Percentiles rank a stretch among this genome's conserved stretches.
These are phyloP conservation scores for Oxygymnocypris stewartii DNA, from an alignment of 2,113 vertebrate genomes.

Conservation along the genomic window DNA sequence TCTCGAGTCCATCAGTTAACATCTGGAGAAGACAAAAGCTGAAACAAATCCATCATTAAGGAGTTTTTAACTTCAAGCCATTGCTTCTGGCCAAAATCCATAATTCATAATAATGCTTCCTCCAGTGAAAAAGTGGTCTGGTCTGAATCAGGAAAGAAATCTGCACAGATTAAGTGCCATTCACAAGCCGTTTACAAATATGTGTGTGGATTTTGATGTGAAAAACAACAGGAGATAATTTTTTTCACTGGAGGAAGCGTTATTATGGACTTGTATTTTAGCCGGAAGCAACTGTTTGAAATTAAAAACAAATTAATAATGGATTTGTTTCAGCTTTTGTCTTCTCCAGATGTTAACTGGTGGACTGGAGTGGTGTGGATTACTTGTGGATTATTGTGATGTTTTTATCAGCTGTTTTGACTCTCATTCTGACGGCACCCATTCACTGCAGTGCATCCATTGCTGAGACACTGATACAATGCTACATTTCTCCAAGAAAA, in stretches of 20 bases:
- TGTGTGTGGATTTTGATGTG: not conserved
- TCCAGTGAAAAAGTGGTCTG: not conserved
- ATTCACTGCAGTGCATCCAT: too few relatives aligned
- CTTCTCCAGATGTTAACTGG: not conserved
- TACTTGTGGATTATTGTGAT: not conserved
- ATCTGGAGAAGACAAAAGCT: not conserved
- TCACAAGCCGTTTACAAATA: too few relatives aligned
- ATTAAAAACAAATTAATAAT: too few relatives aligned
- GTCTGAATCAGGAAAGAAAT: not conserved
- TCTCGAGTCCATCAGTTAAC: not conserved
- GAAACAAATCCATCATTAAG: not conserved
- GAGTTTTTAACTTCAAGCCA: not conserved
- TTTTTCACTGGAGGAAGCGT: not conserved
- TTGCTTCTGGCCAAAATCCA: too few relatives aligned
- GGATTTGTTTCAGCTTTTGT: not conserved
- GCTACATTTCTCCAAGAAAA: not conserved
- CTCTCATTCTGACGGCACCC: too few relatives aligned
- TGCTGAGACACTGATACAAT: too few relatives aligned
- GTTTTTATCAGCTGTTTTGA: too few relatives aligned
- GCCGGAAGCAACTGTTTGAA: too few relatives aligned
- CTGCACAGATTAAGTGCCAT: too few relatives aligned
- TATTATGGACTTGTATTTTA: not conserved
- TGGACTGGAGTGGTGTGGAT: not conserved
- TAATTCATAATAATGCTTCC: too few relatives aligned
- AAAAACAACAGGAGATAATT: not conserved